These are phyloP conservation scores for Agrochola litura DNA, from an alignment of 2,888 invertebrate species.

Conservation along the genomic window DNA sequence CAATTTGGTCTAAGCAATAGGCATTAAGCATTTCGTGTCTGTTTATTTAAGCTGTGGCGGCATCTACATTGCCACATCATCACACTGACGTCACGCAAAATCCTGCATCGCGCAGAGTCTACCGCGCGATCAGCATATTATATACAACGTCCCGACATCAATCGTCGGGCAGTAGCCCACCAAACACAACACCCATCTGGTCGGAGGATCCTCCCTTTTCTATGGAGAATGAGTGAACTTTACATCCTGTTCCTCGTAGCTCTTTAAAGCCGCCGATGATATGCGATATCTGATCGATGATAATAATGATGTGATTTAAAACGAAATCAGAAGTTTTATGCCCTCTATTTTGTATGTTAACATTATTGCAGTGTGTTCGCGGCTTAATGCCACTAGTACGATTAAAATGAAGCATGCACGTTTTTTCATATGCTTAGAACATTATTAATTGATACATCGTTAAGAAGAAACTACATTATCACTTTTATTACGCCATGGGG, in stretches of 20 bases:
- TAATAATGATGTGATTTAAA: neutral
- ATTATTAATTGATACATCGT: neutral
- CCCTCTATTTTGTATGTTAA: neutral
- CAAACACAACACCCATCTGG: too few species aligned
- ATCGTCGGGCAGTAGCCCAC: too few species aligned
- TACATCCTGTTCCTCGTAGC: too few species aligned
- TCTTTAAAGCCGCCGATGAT: neutral
- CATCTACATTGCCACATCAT: too few species aligned
- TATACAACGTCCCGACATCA: too few species aligned
- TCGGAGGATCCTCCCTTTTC: too few species aligned
- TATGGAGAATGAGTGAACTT: too few species aligned
- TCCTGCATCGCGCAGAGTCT: too few species aligned
- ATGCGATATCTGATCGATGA: neutral
- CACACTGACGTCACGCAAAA: too few species aligned
- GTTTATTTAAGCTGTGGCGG: neutral
- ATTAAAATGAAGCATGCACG: neutral
- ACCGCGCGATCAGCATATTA: too few species aligned
- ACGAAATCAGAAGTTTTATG: neutral
- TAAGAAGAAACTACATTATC: neutral
- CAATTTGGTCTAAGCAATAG: neutral
- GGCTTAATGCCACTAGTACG: neutral
- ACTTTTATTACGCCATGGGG: neutral
- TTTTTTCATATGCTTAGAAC: neutral
- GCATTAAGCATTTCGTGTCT: too few species aligned
- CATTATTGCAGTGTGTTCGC: neutral